Conservation (phyloP, 2,797 vertebrate species). For the Peromyscus eremicus region DNA sequence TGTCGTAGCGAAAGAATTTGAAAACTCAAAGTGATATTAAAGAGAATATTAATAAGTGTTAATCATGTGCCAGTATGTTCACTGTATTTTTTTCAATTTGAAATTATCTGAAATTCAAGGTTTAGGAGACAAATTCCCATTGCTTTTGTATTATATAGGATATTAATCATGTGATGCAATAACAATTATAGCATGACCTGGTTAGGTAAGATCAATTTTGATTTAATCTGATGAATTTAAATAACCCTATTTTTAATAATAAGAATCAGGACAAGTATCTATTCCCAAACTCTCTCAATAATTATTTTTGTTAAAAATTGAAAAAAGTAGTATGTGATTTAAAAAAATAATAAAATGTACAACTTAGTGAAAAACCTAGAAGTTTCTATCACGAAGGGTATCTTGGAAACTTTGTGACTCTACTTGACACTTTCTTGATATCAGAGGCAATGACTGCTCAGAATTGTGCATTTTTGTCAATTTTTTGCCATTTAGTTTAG, state of each 20-base stretch:
- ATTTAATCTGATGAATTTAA: neutral
- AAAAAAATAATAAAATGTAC: neutral
- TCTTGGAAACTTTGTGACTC: neutral
- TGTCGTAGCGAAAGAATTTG: neutral
- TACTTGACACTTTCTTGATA: accelerated
- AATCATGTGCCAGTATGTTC: neutral
- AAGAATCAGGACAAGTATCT: neutral
- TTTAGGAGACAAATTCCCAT: neutral
- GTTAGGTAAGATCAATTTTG: neutral
- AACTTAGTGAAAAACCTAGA: neutral
- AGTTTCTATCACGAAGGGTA: neutral
- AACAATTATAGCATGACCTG: neutral
- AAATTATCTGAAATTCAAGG: neutral
- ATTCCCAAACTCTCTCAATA: neutral
- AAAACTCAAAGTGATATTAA: neutral
- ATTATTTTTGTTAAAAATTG: constrained; percentile 6
- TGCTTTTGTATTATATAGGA: constrained; percentile 6
- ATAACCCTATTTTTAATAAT: neutral
- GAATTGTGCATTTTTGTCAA: neutral
- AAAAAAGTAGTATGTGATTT: neutral
- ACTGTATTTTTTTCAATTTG: neutral
- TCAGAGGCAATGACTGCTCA: neutral
- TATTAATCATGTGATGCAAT: neutral
- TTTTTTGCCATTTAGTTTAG: neutral
- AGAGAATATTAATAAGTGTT: neutral